These are phyloP conservation scores for Podilymbus podiceps DNA, from an alignment of 2,113 vertebrate genomes.

Conservation along the genomic window DNA sequence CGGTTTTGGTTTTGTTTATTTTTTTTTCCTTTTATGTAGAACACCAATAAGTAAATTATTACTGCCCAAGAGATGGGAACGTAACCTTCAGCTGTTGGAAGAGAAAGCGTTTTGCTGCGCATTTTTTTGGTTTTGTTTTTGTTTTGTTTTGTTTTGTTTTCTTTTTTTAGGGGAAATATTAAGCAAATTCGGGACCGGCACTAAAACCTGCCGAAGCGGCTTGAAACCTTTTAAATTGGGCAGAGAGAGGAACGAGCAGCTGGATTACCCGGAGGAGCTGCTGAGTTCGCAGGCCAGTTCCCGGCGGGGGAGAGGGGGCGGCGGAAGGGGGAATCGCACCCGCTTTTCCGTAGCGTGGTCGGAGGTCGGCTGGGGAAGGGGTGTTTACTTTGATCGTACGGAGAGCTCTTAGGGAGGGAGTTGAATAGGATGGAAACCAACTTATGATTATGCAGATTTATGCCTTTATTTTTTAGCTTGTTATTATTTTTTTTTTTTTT, in stretches of 20 bases:
- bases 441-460: conserved; percentile 73
- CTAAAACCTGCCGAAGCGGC: neutral
- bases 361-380: neutral
- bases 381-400: neutral
- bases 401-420: conserved; percentile 13
- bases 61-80: neutral
- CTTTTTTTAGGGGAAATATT: neutral
- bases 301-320: neutral
- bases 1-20: neutral
- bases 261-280: neutral
- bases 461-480: conserved; percentile 77
- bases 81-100: neutral
- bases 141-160: neutral
- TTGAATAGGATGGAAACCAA: conserved; percentile 46
- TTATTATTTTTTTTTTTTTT: conserved; percentile 65
- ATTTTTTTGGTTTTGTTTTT: neutral
- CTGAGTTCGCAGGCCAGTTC: neutral
- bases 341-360: neutral
- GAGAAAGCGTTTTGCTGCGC: conserved; percentile 14
- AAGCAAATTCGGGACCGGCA: neutral
- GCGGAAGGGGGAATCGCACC: neutral
- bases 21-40: neutral
- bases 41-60: neutral
- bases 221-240: neutral
- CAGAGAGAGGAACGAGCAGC: neutral